phyloP scores from a whole-genome alignment of 2,797 vertebrate genomes.

The Chelon auratus region DNA sequence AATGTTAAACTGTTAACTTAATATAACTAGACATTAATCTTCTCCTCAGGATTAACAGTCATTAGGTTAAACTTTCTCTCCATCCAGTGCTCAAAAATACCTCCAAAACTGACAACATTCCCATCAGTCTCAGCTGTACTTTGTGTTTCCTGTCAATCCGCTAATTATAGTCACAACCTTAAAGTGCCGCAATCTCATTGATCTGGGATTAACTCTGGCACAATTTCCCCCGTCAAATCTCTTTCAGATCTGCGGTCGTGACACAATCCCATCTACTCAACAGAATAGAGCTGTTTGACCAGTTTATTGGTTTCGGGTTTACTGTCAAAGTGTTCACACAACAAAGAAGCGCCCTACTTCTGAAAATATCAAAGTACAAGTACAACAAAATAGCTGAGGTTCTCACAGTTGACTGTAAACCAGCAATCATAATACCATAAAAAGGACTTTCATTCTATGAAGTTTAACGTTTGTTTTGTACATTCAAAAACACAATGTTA shows the following conservation, averaged over 20 bases:
- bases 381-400: not conserved
- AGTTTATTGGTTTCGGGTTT: slow-evolving; percentile 30
- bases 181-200: not conserved
- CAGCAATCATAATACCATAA: not conserved
- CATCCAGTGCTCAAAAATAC: not conserved
- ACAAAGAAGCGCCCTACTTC: not conserved
- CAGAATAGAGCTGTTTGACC: not conserved
- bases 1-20: no score
- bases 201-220: slow-evolving; percentile 19
- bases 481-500: slow-evolving; percentile 3
- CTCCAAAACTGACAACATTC: not conserved
- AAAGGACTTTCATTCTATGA: not conserved
- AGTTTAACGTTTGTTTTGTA: slow-evolving; percentile 22
- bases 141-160: not conserved
- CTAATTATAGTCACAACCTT: not conserved
- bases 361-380: slow-evolving; percentile 1
- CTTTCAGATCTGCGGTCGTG: not conserved
- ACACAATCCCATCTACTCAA: not conserved
- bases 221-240: slow-evolving; percentile 17
- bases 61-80: not conserved
- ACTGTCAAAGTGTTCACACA: not conserved
- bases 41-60: no score
- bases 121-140: not conserved
- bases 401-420: not conserved
- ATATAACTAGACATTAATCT: no score